phyloP scores from a whole-genome alignment of 1,140 invertebrate species.

The Apolygus lucorum region DNA sequence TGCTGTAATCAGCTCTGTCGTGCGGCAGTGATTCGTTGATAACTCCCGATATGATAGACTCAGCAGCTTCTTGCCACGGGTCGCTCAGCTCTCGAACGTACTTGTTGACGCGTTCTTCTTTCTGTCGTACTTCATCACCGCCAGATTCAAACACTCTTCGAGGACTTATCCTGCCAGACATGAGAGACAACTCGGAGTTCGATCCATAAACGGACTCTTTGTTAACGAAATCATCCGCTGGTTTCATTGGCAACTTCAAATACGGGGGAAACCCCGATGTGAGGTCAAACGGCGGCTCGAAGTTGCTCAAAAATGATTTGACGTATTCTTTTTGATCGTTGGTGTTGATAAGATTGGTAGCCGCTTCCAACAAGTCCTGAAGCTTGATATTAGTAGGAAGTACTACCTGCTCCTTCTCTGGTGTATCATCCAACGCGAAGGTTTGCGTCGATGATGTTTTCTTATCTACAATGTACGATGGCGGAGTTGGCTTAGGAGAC shows the following conservation, averaged over 20 bases:
- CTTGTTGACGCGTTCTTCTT: background rate
- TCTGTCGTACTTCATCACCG: background rate
- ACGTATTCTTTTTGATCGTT: background rate
- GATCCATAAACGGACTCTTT: background rate
- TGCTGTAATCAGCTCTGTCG: background rate
- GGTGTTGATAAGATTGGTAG: background rate
- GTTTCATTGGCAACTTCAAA: background rate
- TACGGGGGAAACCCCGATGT: background rate
- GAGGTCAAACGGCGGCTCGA: background rate
- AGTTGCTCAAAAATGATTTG: background rate
- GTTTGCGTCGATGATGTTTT: background rate
- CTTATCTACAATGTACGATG: background rate
- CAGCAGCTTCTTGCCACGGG: background rate
- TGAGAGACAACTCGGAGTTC: background rate
- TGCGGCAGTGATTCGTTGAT: background rate
- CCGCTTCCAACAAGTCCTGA: background rate
- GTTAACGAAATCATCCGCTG: background rate
- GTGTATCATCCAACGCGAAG: background rate
- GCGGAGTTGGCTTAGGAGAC: background rate
- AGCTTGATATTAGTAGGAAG: background rate
- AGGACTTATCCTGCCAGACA: background rate
- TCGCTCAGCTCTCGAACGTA: background rate
- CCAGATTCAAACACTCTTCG: too few species aligned
- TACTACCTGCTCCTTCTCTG: background rate
- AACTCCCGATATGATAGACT: background rate